A percentile compares a stretch with the other conserved stretches of the same genome.
These are phyloP conservation scores for Lepidocyrtoides sp. DNA, from an alignment of 2,888 invertebrate species.

Conservation along the genomic window DNA sequence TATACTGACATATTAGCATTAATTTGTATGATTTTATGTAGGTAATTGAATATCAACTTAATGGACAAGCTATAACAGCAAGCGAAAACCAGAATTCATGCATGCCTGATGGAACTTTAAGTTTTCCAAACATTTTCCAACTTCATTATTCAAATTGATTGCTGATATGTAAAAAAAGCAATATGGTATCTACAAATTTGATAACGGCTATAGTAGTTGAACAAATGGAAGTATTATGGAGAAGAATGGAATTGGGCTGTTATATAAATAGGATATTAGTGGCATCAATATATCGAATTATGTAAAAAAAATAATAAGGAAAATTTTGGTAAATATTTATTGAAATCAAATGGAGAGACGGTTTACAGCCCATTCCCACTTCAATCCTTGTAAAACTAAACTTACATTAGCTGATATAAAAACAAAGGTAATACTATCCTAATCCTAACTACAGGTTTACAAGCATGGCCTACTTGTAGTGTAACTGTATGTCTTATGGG, in stretches of 20 bases:
- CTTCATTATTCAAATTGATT: slow-evolving; percentile 74
- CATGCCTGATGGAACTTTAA: slow-evolving; percentile 58
- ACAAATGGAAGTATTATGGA: slow-evolving; percentile 48
- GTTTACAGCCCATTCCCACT: neutral
- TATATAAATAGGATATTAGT: neutral
- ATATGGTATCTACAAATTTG: slow-evolving; percentile 58
- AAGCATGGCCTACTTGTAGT: too few species aligned
- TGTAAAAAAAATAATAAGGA: slow-evolving; percentile 14
- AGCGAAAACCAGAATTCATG: neutral
- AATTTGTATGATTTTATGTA: slow-evolving; percentile 44
- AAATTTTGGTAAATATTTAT: slow-evolving; percentile 61
- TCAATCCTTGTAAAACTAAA: too few species aligned
- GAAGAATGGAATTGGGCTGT: neutral
- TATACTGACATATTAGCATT: slow-evolving; percentile 29
- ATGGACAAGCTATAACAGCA: neutral
- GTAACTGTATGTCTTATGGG: too few species aligned
- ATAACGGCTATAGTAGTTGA: slow-evolving; percentile 15
- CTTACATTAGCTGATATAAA: too few species aligned
- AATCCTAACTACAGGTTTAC: too few species aligned
- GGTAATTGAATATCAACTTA: slow-evolving; percentile 58
- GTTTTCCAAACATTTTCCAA: slow-evolving; percentile 59
- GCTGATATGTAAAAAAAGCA: slow-evolving; percentile 40
- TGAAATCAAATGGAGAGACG: slow-evolving; percentile 35
- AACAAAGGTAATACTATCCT: too few species aligned
- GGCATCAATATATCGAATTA: slow-evolving; percentile 10